These are phyloP conservation scores for Blennius ocellaris DNA, from an alignment of 2,113 vertebrate species.

Conservation along the genomic window DNA sequence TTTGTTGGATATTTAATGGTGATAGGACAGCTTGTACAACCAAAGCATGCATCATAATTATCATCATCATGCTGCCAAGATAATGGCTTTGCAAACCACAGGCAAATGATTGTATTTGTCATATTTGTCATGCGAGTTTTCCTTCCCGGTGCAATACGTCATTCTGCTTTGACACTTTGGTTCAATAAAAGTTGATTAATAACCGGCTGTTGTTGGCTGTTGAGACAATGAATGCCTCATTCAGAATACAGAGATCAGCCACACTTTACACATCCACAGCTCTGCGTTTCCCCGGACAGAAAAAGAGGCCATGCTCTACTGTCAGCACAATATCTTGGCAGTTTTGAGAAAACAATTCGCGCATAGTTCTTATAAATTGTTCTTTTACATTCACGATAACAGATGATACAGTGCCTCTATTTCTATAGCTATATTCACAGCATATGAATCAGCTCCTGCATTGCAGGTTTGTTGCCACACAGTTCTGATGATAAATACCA, in stretches of 20 bases:
- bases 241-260: constrained; percentile 36
- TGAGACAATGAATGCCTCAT: constrained; percentile 16
- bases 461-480: constrained; percentile 17
- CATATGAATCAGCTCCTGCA: constrained; percentile 19
- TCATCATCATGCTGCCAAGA: constrained; percentile 32
- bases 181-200: constrained; percentile 64
- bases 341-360: constrained; percentile 13
- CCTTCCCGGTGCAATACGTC: constrained; percentile 41
- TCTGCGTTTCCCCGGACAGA: constrained; percentile 20
- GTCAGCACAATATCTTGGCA: constrained; percentile 12
- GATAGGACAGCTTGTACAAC: constrained; percentile 48
- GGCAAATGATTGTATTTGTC: constrained; percentile 61
- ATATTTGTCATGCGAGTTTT: constrained; percentile 56
- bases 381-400: constrained; percentile 16
- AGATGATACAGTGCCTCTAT: constrained; percentile 12
- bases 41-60: constrained; percentile 63
- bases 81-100: constrained; percentile 50
- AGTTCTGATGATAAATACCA: constrained; percentile 60
- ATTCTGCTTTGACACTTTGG: constrained; percentile 62
- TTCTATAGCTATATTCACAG: constrained; percentile 18
- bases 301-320: neutral
- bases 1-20: constrained; percentile 24
- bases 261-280: neutral
- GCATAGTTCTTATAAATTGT: constrained; percentile 9
- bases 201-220: constrained; percentile 43